A percentile compares a stretch with the other conserved stretches of the same genome.
phyloP scores from a whole-genome alignment of 2,797 vertebrate genomes.

The Amphiprion clarkii region DNA sequence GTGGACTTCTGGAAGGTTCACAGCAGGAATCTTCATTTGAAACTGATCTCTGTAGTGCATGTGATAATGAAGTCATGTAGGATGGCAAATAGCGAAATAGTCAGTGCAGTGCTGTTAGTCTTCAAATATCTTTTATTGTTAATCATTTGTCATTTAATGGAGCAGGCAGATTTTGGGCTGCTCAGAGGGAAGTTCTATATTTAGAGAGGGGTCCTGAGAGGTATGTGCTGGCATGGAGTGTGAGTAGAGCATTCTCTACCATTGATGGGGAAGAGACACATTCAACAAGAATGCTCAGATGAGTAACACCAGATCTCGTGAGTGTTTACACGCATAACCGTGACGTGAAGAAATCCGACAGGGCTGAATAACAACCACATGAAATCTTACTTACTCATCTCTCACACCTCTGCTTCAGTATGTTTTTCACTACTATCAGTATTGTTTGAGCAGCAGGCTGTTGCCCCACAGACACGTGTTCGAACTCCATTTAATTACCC shows the following conservation, averaged over 20 bases:
- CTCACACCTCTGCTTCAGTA: background rate
- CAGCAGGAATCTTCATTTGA: slow-evolving; percentile 16
- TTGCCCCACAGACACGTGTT: slow-evolving; percentile 21
- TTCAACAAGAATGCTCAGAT: slow-evolving; percentile 72
- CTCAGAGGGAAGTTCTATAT: slow-evolving; percentile 89
- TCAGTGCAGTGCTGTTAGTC: background rate
- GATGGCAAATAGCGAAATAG: background rate
- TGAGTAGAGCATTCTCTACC: slow-evolving; percentile 79
- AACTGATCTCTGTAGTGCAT: background rate
- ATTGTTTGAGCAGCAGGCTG: slow-evolving; percentile 1
- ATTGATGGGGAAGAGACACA: slow-evolving; percentile 80
- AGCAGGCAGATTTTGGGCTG: slow-evolving; percentile 76
- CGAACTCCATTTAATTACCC: slow-evolving; percentile 36
- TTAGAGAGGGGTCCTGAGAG: slow-evolving; percentile 93
- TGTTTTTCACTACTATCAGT: background rate
- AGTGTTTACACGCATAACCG: slow-evolving; percentile 62
- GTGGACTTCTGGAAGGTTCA: slow-evolving; percentile 66
- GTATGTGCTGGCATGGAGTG: slow-evolving; percentile 88
- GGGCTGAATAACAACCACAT: background rate
- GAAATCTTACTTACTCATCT: background rate
- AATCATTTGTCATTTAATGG: slow-evolving; percentile 32
- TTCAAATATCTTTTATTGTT: slow-evolving; percentile 4
- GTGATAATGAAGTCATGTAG: background rate
- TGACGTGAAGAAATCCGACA: slow-evolving; percentile 29
- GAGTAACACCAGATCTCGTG: slow-evolving; percentile 61